A percentile compares a stretch with the other conserved stretches of the same genome.
Evolutionary conservation across 2,797 vertebrate species (phyloP).

Genomic region (Fistularia commersonii): DNA sequence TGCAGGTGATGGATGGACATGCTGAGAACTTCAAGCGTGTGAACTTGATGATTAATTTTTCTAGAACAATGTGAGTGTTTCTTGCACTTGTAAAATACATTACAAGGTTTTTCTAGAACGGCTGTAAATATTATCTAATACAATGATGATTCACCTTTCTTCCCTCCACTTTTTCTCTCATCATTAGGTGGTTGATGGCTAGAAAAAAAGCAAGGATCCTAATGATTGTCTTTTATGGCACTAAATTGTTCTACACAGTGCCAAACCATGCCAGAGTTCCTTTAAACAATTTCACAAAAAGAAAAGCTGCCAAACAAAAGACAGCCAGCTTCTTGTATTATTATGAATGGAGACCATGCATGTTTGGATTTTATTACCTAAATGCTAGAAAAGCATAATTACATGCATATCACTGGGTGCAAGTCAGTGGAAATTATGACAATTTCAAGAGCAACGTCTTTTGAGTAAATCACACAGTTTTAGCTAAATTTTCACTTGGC

Average conservation of each 20-base stretch:
- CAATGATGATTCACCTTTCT: slow-evolving; percentile 7
- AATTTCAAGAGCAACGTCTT: slow-evolving; percentile 1
- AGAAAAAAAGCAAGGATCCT: slow-evolving; percentile 10
- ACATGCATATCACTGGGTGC: background rate
- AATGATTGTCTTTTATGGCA: slow-evolving; percentile 24
- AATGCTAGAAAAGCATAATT: slow-evolving; percentile 7
- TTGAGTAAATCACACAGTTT: slow-evolving; percentile 1
- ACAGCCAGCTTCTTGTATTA: slow-evolving; percentile 9
- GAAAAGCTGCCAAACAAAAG: slow-evolving; percentile 17
- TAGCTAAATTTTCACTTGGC: slow-evolving; percentile 1
- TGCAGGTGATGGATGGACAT: too few species aligned
- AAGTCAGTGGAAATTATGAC: slow-evolving; percentile 4
- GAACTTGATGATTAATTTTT: too few species aligned
- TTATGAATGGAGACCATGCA: slow-evolving; percentile 8
- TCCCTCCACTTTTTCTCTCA: slow-evolving; percentile 1
- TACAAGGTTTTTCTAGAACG: too few species aligned
- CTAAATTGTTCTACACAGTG: slow-evolving; percentile 9
- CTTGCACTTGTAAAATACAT: too few species aligned
- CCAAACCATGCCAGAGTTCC: background rate
- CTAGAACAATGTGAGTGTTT: too few species aligned
- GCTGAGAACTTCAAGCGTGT: too few species aligned
- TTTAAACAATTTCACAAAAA: slow-evolving; percentile 11
- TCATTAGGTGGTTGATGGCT: background rate
- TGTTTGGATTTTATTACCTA: slow-evolving; percentile 22
- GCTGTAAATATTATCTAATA: background rate